Percentiles rank a stretch among this genome's conserved stretches.
Conservation (phyloP, 2,888 invertebrate genomes). For the Caenorhabditis drosophilae region DNA sequence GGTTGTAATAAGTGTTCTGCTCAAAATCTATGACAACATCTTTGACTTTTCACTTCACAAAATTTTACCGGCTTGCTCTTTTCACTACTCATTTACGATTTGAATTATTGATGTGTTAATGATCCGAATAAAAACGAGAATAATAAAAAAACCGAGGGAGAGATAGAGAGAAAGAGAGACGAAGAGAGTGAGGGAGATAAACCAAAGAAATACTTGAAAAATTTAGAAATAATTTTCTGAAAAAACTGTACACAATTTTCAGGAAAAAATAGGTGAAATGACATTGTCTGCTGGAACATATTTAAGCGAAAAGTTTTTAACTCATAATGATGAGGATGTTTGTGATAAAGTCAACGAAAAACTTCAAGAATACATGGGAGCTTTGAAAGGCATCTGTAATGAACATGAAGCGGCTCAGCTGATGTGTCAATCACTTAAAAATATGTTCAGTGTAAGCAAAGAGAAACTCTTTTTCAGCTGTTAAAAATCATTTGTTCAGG, state of each 20-base stretch:
- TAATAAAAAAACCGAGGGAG: no score
- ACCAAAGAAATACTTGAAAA: background rate
- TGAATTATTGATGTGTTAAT: no score
- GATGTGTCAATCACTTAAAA: slow-evolving; percentile 64
- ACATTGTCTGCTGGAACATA: slow-evolving; percentile 68
- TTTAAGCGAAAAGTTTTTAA: slow-evolving; percentile 66
- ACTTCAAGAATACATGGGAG: slow-evolving; percentile 62
- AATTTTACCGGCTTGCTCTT: no score
- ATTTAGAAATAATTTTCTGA: background rate
- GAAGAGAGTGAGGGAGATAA: no score
- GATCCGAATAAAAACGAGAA: no score
- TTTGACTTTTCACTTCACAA: no score
- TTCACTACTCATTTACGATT: no score
- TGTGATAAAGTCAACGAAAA: slow-evolving; percentile 59
- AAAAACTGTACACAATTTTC: slow-evolving; percentile 8
- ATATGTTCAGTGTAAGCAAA: slow-evolving; percentile 62
- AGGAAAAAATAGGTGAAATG: slow-evolving; percentile 68
- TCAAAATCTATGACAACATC: no score
- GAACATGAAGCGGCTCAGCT: slow-evolving; percentile 63
- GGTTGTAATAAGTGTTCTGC: background rate
- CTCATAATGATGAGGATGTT: slow-evolving; percentile 59
- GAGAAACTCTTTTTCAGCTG: background rate
- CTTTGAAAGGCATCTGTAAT: slow-evolving; percentile 61
- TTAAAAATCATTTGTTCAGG: slow-evolving; percentile 39
- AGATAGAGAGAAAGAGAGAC: no score